phyloP scores from a whole-genome alignment of 2,113 vertebrate species.

The Entomyzon cyanotis region DNA sequence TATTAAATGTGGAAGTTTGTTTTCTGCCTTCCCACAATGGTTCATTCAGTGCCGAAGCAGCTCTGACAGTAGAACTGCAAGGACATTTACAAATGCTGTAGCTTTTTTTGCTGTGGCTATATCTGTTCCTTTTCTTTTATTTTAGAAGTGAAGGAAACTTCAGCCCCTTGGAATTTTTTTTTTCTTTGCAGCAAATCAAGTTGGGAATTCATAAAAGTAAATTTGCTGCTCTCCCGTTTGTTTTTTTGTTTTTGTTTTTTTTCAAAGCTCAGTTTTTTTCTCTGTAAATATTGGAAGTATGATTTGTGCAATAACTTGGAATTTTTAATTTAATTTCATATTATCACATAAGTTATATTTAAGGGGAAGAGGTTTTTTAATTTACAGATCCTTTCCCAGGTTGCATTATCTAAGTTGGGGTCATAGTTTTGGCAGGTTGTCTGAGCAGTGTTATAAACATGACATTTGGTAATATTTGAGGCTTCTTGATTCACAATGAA shows the following conservation, averaged over 20 bases:
- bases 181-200: not conserved
- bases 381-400: constrained; percentile 86
- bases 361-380: constrained; percentile 82
- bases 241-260: constrained; percentile 42
- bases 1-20: constrained; percentile 78
- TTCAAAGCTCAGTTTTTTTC: constrained; percentile 69
- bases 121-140: constrained; percentile 37
- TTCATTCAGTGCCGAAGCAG: constrained; percentile 61
- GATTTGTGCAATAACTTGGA: constrained; percentile 94
- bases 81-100: constrained; percentile 40
- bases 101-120: constrained; percentile 36
- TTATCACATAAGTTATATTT: constrained; percentile 83
- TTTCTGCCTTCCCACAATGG: constrained; percentile 66
- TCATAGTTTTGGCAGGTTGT: constrained; percentile 74
- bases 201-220: constrained; percentile 23
- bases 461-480: constrained; percentile 58
- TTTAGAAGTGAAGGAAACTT: constrained; percentile 41
- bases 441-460: constrained; percentile 59
- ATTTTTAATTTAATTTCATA: constrained; percentile 91
- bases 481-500: constrained; percentile 61
- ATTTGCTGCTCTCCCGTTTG: constrained; percentile 67
- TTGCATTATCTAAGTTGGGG: constrained; percentile 83
- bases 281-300: constrained; percentile 81
- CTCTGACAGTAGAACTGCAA: constrained; percentile 55
- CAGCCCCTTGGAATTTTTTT: not conserved